Conservation (phyloP, 1,140 invertebrate genomes). For the Vanessa atalanta region DNA sequence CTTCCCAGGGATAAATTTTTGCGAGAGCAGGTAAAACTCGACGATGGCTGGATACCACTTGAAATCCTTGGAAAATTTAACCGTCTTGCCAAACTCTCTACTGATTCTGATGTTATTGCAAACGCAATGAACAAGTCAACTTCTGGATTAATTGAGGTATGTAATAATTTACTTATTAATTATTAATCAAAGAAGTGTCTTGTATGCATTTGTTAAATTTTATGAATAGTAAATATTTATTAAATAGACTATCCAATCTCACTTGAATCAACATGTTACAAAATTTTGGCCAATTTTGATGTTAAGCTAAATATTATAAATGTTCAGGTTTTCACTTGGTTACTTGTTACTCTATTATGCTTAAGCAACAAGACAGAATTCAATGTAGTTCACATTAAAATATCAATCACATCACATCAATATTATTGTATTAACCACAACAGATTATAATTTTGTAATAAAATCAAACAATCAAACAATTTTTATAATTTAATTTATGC, state of each 20-base stretch:
- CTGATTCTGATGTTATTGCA: conserved; percentile 86
- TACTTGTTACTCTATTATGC: neutral
- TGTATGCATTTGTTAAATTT: no score
- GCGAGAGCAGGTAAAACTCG: conserved; percentile 89
- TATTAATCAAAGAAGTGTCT: no score
- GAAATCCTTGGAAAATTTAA: conserved; percentile 94
- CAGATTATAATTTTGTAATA: no score
- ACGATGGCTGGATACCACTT: conserved; percentile 95
- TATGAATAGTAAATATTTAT: no score
- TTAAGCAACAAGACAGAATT: neutral
- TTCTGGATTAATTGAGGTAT: conserved; percentile 87
- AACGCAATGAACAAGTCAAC: conserved; percentile 88
- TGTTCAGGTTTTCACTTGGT: no score
- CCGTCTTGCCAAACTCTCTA: conserved; percentile 87
- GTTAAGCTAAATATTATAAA: neutral
- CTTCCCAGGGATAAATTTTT: conserved; percentile 94
- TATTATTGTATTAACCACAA: no score
- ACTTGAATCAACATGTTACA: no score
- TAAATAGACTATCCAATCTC: no score
- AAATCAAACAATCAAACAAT: no score
- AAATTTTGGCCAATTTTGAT: no score
- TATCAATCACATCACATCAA: no score
- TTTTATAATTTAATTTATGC: no score
- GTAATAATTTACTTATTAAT: neutral
- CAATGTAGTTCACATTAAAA: neutral